These are phyloP conservation scores for Acrocyrtus sp. DNA, from an alignment of 2,888 invertebrate species.

Conservation along the genomic window DNA sequence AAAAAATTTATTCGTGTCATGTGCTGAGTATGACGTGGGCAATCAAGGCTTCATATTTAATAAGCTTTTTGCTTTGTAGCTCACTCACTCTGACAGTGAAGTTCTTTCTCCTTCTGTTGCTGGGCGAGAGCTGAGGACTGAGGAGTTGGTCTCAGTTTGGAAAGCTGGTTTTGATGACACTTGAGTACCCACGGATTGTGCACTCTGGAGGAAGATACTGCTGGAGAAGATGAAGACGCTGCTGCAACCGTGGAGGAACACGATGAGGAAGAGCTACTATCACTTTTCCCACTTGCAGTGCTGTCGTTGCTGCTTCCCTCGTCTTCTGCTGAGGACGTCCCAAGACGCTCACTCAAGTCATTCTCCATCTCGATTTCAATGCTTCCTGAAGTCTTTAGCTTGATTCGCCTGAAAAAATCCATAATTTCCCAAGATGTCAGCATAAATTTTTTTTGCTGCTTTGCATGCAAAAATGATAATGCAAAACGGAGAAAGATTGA, in stretches of 20 bases:
- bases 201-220: constrained; percentile 35
- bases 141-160: constrained; percentile 65
- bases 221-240: background rate
- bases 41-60: no score
- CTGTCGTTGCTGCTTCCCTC: constrained; percentile 33
- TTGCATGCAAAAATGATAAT: no score
- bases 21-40: no score
- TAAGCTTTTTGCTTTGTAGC: constrained; percentile 8
- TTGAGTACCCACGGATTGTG: constrained; percentile 71
- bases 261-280: constrained; percentile 8
- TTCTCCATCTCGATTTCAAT: constrained; percentile 65
- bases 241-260: background rate
- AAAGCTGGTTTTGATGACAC: constrained; percentile 68
- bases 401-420: constrained; percentile 65
- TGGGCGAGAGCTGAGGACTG: constrained; percentile 36
- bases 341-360: constrained; percentile 20
- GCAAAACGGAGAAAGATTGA: no score
- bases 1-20: no score
- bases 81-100: constrained; percentile 58
- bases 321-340: constrained; percentile 25
- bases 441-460: no score
- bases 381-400: constrained; percentile 66
- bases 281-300: constrained; percentile 5
- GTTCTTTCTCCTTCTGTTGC: constrained; percentile 56
- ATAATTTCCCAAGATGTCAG: background rate